phyloP scores from a whole-genome alignment of 2,888 invertebrate genomes.

The Polymixis lichenea region DNA sequence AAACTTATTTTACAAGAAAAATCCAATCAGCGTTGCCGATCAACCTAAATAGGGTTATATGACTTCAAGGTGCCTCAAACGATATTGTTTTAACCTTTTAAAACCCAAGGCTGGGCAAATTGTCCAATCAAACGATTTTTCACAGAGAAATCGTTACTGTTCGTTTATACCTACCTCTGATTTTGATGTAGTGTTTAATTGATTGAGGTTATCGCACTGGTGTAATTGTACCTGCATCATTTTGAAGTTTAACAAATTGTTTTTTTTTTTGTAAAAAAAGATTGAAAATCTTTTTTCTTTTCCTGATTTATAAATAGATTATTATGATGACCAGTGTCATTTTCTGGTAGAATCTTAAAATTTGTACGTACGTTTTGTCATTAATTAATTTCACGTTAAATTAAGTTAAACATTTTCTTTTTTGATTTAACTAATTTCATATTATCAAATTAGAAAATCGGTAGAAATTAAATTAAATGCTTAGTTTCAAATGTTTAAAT shows the following conservation, averaged over 20 bases:
- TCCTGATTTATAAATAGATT: not conserved
- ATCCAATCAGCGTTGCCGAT: conserved; percentile 36
- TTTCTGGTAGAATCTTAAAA: not conserved
- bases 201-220: conserved; percentile 61
- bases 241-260: not conserved
- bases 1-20: conserved; percentile 23
- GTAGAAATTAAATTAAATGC: conserved; percentile 25
- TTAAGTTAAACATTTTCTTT: not conserved
- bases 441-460: not conserved
- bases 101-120: conserved; percentile 74
- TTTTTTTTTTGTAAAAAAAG: not conserved
- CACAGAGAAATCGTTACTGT: conserved; percentile 68
- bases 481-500: conserved; percentile 15
- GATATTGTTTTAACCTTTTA: conserved; percentile 74
- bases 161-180: conserved; percentile 66
- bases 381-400: not conserved
- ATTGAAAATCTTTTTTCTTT: not conserved
- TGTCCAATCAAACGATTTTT: conserved; percentile 79
- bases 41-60: conserved; percentile 58
- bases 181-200: conserved; percentile 61
- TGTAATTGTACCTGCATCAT: conserved; percentile 48
- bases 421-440: not conserved
- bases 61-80: conserved; percentile 74
- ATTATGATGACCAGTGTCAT: not conserved
- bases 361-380: not conserved